Conservation (phyloP, 2,888 invertebrate genomes). For the Polietes domitor region DNA sequence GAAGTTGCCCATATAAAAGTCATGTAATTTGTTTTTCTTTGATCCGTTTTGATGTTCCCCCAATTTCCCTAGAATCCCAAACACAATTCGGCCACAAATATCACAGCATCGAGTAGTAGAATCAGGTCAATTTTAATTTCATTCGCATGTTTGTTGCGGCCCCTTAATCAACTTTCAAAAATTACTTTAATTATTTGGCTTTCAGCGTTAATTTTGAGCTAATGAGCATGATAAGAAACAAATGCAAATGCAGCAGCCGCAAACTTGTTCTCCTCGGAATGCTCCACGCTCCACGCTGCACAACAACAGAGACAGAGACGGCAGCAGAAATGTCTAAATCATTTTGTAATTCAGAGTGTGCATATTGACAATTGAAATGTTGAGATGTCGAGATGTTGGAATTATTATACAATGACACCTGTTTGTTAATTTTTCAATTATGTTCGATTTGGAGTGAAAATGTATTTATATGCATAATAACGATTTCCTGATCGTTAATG, state of each 20-base stretch:
- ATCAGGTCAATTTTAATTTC: neutral
- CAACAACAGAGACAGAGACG: too few relatives aligned
- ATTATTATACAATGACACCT: constrained; percentile 13
- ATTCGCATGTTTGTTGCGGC: neutral
- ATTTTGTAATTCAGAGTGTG: constrained; percentile 14
- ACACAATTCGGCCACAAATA: too few relatives aligned
- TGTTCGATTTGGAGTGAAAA: neutral
- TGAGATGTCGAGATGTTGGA: constrained; percentile 8
- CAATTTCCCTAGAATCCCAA: too few relatives aligned
- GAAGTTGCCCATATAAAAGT: too few relatives aligned
- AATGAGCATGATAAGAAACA: constrained; percentile 7
- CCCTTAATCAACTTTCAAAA: constrained; percentile 13
- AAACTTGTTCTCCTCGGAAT: constrained; percentile 10
- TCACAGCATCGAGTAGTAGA: neutral
- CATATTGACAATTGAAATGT: constrained; percentile 27
- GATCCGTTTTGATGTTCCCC: too few relatives aligned
- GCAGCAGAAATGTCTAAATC: neutral
- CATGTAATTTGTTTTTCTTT: too few relatives aligned
- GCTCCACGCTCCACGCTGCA: neutral
- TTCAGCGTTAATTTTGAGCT: constrained; percentile 23
- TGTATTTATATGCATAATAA: constrained; percentile 1
- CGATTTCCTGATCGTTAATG: constrained; percentile 5
- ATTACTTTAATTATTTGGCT: constrained; percentile 5
- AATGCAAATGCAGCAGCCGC: neutral
- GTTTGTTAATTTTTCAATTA: constrained; percentile 12